Base-by-base conservation (phyloP, 2,113 vertebrate genomes). In the Ia io region DNA sequence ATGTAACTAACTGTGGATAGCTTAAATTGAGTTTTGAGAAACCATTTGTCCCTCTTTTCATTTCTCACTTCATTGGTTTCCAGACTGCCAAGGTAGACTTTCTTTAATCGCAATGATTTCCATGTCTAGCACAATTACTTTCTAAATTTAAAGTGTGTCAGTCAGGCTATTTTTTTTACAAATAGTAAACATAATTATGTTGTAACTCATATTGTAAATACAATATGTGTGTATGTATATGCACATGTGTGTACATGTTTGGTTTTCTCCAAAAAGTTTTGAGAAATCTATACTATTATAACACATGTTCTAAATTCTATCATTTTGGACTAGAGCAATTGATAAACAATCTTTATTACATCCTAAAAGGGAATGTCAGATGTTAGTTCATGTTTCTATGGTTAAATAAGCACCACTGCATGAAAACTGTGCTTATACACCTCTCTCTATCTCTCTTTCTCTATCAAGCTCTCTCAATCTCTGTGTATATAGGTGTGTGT, bases 21-120 rank as follows among this genome's bases (percentile, higher is more conserved):
- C n/a, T 94, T 37, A 78, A 59, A 70, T 17, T 42, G 32, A 84
- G 20, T 44, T 44, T 70, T 32, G 69, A 37, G 14, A 30, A 65
- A 73, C 22, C 17, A 44, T 78, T 70, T 86, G 44, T 65, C 12
- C 74, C 22, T 49, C n/a, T 22, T 83, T 37, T 84, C 49, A 51
- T 90, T 90, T 90, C 80, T 71, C 51, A 63, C 51, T 90, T 70
- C n/a, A 35, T 63, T 30, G 42, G 77, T 90, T 90, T n/a, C 79
- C 28, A 63, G n/a, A 49, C 14, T 69, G 47, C 40, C 35, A 90
- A 69, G 18, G 18, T 51, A 51, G 59, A 42, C 28, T 70, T 87
- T 70, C 22, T 79, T 77, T 69, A 47, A 78, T 61, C 51, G 9
- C 40, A 83, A 49, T 49, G 61, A 77, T 74, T 25, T 84, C 28